A percentile compares a stretch with the other conserved stretches of the same genome.
Evolutionary conservation across 37 sponge, comb jelly and placozoan species (phyloP).

Genomic region (Agelas oroides): DNA sequence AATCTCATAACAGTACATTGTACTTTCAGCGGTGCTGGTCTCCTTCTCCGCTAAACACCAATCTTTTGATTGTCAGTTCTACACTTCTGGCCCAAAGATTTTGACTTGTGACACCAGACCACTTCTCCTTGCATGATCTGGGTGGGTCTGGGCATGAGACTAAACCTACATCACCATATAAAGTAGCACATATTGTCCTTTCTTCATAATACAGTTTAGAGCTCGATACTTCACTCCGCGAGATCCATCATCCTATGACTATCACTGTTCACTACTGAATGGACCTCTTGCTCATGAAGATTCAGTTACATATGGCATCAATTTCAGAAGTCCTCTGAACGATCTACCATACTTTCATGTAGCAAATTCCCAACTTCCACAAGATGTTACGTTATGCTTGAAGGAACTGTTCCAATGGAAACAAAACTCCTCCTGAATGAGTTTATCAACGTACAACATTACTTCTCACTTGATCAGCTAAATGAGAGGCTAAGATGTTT

Average conservation of each 20-base stretch:
- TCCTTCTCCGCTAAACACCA: neutral
- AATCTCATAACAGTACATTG: too few relatives aligned
- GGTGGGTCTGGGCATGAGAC: too few relatives aligned
- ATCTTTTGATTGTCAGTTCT: too few relatives aligned
- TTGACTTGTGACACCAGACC: too few relatives aligned
- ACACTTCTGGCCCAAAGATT: too few relatives aligned
- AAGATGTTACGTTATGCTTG: constrained; percentile 56
- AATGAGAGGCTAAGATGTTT: constrained; percentile 15
- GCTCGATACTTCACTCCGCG: neutral
- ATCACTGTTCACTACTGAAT: constrained; percentile 32
- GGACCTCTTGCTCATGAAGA: neutral
- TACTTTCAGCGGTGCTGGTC: neutral
- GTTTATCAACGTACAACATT: constrained; percentile 11
- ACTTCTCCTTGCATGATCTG: too few relatives aligned
- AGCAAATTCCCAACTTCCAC: constrained; percentile 35
- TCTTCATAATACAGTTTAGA: neutral
- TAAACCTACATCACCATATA: too few relatives aligned
- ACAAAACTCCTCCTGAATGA: constrained; percentile 17
- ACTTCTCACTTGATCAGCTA: constrained; percentile 32
- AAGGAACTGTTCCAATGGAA: constrained; percentile 29
- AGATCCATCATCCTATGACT: constrained; percentile 24
- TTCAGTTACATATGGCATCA: constrained; percentile 49
- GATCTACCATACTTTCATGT: constrained; percentile 54
- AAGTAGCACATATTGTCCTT: too few relatives aligned
- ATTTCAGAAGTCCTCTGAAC: constrained; percentile 37